Conservation (phyloP, 1,140 invertebrate species). For the Bemisia tabaci region DNA sequence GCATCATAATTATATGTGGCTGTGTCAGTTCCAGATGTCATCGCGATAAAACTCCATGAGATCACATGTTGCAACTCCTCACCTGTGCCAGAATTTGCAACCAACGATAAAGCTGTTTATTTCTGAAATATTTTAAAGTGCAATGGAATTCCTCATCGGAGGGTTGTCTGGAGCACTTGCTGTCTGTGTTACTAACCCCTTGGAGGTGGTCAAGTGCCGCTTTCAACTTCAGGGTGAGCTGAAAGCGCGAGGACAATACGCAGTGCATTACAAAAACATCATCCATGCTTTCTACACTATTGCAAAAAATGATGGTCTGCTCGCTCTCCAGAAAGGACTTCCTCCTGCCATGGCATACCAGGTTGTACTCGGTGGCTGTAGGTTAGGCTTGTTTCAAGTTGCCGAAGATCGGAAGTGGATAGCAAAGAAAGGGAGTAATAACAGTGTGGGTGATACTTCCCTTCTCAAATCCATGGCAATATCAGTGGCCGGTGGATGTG, state of each 20-base stretch:
- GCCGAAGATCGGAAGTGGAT: constrained; percentile 56
- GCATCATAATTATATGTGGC: too few species aligned
- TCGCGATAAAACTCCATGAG: too few species aligned
- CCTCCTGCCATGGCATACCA: constrained; percentile 65
- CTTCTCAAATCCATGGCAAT: constrained; percentile 48
- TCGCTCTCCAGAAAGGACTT: constrained; percentile 76
- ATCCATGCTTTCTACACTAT: constrained; percentile 52
- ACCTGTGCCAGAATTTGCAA: too few species aligned
- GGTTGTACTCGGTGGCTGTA: constrained; percentile 49
- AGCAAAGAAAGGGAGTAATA: constrained; percentile 34
- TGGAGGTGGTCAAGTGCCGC: constrained; percentile 84
- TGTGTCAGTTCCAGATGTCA: too few species aligned
- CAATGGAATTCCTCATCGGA: constrained; percentile 47
- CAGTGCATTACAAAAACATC: constrained; percentile 45
- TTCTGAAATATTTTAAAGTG: too few species aligned
- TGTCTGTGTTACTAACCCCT: constrained; percentile 51
- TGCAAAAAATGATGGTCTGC: constrained; percentile 45
- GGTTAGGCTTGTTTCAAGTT: constrained; percentile 61
- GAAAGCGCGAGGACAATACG: constrained; percentile 46
- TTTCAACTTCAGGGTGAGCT: constrained; percentile 84
- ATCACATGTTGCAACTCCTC: too few species aligned
- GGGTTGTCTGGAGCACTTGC: constrained; percentile 47
- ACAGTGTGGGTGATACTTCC: constrained; percentile 49
- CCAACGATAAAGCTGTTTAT: too few species aligned
- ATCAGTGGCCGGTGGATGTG: constrained; percentile 53